Evolutionary conservation across 2,113 vertebrate genomes (phyloP), one percentile per base, ranked within the genome.

Genomic region (Gallinago paraguaiae): DNA sequence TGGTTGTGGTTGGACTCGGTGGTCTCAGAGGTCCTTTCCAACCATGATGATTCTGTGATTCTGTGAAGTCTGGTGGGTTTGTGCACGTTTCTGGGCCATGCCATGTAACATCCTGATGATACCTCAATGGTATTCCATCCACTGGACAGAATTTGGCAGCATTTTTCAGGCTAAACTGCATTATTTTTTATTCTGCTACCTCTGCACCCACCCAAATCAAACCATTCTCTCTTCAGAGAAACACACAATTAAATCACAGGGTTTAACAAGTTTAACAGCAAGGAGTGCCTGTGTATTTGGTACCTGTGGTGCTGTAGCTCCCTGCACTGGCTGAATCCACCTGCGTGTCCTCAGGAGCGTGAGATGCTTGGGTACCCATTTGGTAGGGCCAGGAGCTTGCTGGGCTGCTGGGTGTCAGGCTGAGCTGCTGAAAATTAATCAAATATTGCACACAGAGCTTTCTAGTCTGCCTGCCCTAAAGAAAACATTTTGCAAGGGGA

Each of bases 401-500:
- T 4, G 2, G 69, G 54, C 70, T 72, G 20, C 61, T 22, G 74
- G 0, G 4, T 20, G 53, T 46, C 75, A 63, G 37, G 6, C 90
- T 61, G 70, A 28, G 48, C 82, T 43, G 77, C 77, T 72, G 63
- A 68, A 76, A 92, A 82, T 41, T 41, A 87, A 92, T 75, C 72
- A 22, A 56, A 79, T 94, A 89, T 93, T 56, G 19, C 83, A 63
- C 91, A 51, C 69, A 16, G 59, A 80, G 75, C 78, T 90, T 79
- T 74, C 84, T 43, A 85, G 65, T 23, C 95, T 46, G 83, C 61
- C 74, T n/a, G 43, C 61, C n/a, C 89, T 15, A 82, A 82, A 93
- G 86, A 92, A 96, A 93, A 94, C 76, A 92, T 93, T 90, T 95
- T 93, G 54, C 92, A 72, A 90, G 90, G 90, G 87, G 87, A 77